Conservation (phyloP, 2,797 vertebrate genomes). For the Amniataba percoides region DNA sequence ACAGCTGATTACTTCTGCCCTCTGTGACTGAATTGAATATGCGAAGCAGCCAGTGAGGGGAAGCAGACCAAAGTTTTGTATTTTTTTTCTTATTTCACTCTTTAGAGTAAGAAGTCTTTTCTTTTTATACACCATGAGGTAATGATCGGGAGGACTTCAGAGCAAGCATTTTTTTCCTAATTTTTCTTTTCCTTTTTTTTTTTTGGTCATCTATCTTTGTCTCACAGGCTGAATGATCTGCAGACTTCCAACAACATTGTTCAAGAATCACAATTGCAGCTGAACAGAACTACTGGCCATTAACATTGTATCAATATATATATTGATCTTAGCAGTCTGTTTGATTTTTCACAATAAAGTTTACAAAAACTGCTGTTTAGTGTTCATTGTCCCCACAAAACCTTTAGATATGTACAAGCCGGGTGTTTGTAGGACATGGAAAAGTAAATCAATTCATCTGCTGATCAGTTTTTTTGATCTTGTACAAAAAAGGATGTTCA, state of each 20-base stretch:
- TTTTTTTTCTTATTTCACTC: slow-evolving; percentile 84
- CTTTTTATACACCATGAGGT: slow-evolving; percentile 70
- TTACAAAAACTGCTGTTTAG: slow-evolving; percentile 79
- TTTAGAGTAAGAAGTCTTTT: slow-evolving; percentile 72
- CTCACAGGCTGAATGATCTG: slow-evolving; percentile 65
- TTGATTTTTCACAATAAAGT: slow-evolving; percentile 90
- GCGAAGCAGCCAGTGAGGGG: slow-evolving; percentile 79
- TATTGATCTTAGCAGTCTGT: slow-evolving; percentile 89
- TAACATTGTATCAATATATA: slow-evolving; percentile 87
- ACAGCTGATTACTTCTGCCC: slow-evolving; percentile 75
- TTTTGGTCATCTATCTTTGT: slow-evolving; percentile 64
- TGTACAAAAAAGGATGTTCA: background rate
- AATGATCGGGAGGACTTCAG: slow-evolving; percentile 70
- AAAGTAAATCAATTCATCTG: too few species aligned
- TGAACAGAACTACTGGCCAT: slow-evolving; percentile 87
- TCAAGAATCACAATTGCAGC: slow-evolving; percentile 82
- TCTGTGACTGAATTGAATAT: slow-evolving; percentile 72
- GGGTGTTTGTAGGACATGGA: background rate
- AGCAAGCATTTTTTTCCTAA: slow-evolving; percentile 44
- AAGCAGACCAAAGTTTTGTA: slow-evolving; percentile 91
- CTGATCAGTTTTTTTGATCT: background rate
- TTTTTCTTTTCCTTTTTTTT: slow-evolving; percentile 25
- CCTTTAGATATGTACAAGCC: background rate
- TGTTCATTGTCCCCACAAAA: slow-evolving; percentile 22
- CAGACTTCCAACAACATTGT: slow-evolving; percentile 76